Evolutionary conservation across 2,797 vertebrate species (phyloP), one percentile per base, ranked within the genome.

Genomic region (Nothura maculosa): DNA sequence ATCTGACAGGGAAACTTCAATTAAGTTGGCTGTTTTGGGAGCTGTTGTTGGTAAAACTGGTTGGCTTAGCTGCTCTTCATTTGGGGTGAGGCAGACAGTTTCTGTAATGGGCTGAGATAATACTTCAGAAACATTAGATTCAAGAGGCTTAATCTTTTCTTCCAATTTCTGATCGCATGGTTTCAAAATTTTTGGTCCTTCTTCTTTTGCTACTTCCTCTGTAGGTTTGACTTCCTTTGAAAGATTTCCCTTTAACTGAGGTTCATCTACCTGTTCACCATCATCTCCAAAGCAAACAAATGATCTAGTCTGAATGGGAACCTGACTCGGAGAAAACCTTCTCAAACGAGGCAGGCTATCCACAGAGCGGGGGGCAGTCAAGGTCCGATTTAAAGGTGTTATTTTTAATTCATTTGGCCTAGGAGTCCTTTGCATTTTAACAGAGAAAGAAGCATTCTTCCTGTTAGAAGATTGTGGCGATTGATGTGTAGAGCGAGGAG

Each of bases 321-420:
- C 97, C 92, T 99, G 99, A 95, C 99, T 99, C 45, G 99, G 99
- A 4, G 99, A 99, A 97, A 99, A 99, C 40, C 99, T 98, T 28
- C 99, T 98, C 55, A 99, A 95, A 28, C 99, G 98, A 48, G 99
- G 99, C 89, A 99, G 99, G 91, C 99, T 99, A 85, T 99, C 99
- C 21, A 99, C 99, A 63, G 99, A 99, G 32, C 99, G 98, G 0
- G 99, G 99, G 13, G 99, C 98, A 12, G 98, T 99, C 87, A 99
- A 97, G 81, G 99, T 99, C n/a, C 99, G 98, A 85, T 98, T 99
- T 94, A 99, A 98, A 54, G 99, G 99, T 5, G 99, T 97, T 81
- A 99, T 98, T 97, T 99, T 99, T 57, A 99, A 97, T 85, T 99
- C 99, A 42, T 95, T 99, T 86, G 99, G 99, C 85, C 99, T 98